Evolutionary conservation across 1,140 invertebrate genomes (phyloP).

Genomic region (Temnothorax longispinosus): DNA sequence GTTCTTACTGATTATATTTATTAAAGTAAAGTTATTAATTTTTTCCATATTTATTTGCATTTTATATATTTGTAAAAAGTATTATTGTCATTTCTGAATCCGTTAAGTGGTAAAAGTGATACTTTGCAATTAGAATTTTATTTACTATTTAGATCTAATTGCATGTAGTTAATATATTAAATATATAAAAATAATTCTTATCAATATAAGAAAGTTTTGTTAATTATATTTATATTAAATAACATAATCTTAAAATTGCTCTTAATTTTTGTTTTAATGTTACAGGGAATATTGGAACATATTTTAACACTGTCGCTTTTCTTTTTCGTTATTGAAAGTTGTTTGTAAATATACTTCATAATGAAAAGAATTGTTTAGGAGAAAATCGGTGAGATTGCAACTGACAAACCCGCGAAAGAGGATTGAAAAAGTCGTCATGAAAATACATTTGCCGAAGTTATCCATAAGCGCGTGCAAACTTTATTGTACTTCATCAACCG

Average conservation of each 20-base stretch:
- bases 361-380: constrained; percentile 20
- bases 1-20: too few relatives aligned
- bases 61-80: too few relatives aligned
- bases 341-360: constrained; percentile 61
- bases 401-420: constrained; percentile 29
- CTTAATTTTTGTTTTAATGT: neutral
- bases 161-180: too few relatives aligned
- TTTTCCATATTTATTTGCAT: too few relatives aligned
- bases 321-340: constrained; percentile 32
- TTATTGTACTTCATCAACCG: constrained; percentile 67
- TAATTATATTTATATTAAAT: too few relatives aligned
- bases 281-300: neutral
- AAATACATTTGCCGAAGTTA: constrained; percentile 62
- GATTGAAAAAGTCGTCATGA: constrained; percentile 34
- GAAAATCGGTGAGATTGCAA: constrained; percentile 54
- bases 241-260: neutral
- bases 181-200: too few relatives aligned
- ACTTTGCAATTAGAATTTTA: too few relatives aligned
- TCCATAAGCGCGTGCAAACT: constrained; percentile 67
- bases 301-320: constrained; percentile 47
- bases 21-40: too few relatives aligned
- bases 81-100: too few relatives aligned
- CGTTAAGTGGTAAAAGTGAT: too few relatives aligned
- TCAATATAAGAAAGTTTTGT: too few relatives aligned
- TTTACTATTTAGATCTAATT: too few relatives aligned